Conservation (phyloP, 2,113 vertebrate genomes). For the Cyanocitta stelleri region DNA sequence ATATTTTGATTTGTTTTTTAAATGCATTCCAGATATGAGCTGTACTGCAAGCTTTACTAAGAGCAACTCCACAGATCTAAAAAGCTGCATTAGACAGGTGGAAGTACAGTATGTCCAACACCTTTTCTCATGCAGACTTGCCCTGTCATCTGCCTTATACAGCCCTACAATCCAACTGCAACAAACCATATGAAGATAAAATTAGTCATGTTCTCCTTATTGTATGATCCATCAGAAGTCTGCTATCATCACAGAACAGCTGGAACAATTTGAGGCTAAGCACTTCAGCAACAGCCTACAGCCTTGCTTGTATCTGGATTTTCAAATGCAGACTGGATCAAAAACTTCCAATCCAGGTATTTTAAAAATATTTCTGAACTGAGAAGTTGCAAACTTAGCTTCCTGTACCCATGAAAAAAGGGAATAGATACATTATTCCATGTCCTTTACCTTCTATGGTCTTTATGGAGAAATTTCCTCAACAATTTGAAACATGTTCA, state of each 20-base stretch:
- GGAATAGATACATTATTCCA: not conserved
- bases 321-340: slow-evolving; percentile 41
- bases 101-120: not conserved
- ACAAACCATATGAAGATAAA: slow-evolving; percentile 40
- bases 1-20: not conserved
- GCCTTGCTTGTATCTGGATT: slow-evolving; percentile 41
- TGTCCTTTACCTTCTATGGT: not conserved
- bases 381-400: not conserved
- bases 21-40: not conserved
- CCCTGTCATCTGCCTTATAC: not conserved
- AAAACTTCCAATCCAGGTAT: slow-evolving; percentile 4
- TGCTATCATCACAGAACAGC: slow-evolving; percentile 56
- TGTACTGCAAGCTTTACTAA: not conserved
- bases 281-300: slow-evolving; percentile 29
- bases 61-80: not conserved
- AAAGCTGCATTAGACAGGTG: not conserved
- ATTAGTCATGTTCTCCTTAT: slow-evolving; percentile 33
- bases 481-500: not conserved
- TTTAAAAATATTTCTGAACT: slow-evolving; percentile 19
- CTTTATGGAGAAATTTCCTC: not conserved
- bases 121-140: not conserved
- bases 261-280: slow-evolving; percentile 48
- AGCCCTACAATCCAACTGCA: not conserved
- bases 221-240: slow-evolving; percentile 41
- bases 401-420: not conserved